phyloP scores from a whole-genome alignment of 2,113 vertebrate species.

The Misgurnus anguillicaudatus region DNA sequence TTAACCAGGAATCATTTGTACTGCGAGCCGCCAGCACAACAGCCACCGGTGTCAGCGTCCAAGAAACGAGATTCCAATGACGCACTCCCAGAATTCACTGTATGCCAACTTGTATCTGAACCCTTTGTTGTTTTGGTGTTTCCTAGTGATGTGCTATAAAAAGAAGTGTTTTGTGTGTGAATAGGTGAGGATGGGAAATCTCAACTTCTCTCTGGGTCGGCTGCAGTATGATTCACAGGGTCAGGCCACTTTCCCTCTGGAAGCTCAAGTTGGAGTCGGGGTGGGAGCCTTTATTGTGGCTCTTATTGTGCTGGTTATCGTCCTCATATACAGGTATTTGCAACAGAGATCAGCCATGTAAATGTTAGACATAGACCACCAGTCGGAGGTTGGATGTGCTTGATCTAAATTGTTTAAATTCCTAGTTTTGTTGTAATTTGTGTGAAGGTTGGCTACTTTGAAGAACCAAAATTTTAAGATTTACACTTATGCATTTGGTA shows the following conservation, averaged over 20 bases:
- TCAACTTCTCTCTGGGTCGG: conserved; percentile 86
- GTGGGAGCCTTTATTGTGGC: conserved; percentile 91
- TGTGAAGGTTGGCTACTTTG: no score
- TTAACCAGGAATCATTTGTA: conserved; percentile 91
- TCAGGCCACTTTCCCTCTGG: conserved; percentile 85
- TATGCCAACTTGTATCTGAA: conserved; percentile 64
- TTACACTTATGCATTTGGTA: no score
- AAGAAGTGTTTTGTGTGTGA: conserved; percentile 7
- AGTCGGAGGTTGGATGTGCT: no score
- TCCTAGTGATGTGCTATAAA: not conserved
- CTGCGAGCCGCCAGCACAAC: conserved; percentile 87
- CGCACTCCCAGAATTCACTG: conserved; percentile 88
- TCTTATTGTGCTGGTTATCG: conserved; percentile 90
- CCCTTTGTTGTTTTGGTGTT: not conserved
- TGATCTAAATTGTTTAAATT: no score
- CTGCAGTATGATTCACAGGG: conserved; percentile 91
- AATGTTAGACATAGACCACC: no score
- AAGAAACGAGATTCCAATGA: conserved; percentile 81
- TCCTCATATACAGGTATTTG: conserved; percentile 92
- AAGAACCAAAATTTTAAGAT: no score
- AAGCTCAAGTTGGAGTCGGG: conserved; percentile 92
- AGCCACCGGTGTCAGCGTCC: conserved; percentile 75
- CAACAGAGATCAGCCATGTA: no score
- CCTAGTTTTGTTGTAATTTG: no score
- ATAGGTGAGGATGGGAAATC: conserved; percentile 93